Base-by-base conservation (phyloP, 2,888 invertebrate genomes). In the Dinocampus coccinellae region DNA sequence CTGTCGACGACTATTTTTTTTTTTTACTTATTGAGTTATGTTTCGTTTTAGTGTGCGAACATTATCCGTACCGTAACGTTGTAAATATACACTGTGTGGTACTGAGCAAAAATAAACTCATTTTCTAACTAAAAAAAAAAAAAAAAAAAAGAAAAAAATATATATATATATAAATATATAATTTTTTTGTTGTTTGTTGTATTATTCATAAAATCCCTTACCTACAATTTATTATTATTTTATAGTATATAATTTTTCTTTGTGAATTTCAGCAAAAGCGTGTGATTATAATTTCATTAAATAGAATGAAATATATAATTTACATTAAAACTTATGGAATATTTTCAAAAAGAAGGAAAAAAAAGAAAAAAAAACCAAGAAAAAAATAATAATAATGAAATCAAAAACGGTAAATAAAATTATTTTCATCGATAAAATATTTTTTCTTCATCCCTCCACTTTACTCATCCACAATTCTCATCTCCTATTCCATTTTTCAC, bases 51-150 rank as follows among this genome's bases (percentile, higher is more conserved):
- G 70, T 79, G 80, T 78, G 16, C 77, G 74, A 81, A 79, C 79
- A 77, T 79, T 79, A 78, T 80, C 67, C 79, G 85, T 87, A 85
- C 85, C 84, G 82, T 84, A 84, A 84, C 81, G 83, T 84, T 86
- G 86, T 87, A 87, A 85, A 85, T 47, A 47, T 84, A 86, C 82
- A 83, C 80, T 84, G 85, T 85, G 83, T 84, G 87, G 85, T 86
- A 86, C 83, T 82, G 85, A 85, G 84, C n/a, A n/a, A 29, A 86
- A 86, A 87, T 87, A 87, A 87, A 87, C 85, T 86, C 86, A 86
- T 85, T 87, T 87, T 86, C 83, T 86, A 85, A 87, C 83, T 85
- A 87, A 84, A 63, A 63, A 22, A 36, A 26, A 26, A n/a, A n/a
- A n/a, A n/a, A n/a, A n/a, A n/a, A n/a, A n/a, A n/a, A n/a, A n/a